phyloP scores from a whole-genome alignment of 2,888 invertebrate genomes.

The Drepana falcataria region DNA sequence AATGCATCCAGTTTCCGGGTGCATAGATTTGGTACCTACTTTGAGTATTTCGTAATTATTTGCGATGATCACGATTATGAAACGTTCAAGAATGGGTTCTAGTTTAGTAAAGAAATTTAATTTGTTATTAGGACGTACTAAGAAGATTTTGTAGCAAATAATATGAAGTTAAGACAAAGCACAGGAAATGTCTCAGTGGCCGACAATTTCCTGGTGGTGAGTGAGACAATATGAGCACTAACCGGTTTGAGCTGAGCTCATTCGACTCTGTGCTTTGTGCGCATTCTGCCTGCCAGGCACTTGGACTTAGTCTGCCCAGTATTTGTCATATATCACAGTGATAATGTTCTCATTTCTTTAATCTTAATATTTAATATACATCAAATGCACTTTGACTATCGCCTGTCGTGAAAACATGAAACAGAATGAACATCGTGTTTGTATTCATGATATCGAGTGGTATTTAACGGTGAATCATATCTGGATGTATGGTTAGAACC shows the following conservation, averaged over 20 bases:
- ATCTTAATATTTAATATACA: too few relatives aligned
- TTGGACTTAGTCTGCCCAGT: constrained; percentile 17
- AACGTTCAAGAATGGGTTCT: too few relatives aligned
- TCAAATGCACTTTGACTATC: too few relatives aligned
- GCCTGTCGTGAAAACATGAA: too few relatives aligned
- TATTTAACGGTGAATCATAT: constrained; percentile 14
- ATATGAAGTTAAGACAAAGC: constrained; percentile 48
- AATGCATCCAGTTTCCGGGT: constrained; percentile 21
- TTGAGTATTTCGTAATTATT: neutral
- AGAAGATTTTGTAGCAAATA: constrained; percentile 6
- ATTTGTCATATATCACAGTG: neutral
- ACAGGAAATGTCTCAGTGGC: constrained; percentile 69
- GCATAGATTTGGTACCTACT: neutral
- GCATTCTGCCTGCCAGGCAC: constrained; percentile 36
- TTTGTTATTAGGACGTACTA: neutral
- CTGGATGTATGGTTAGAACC: constrained; percentile 11
- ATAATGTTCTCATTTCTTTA: too few relatives aligned
- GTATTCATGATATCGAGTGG: neutral
- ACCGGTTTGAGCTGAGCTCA: constrained; percentile 69
- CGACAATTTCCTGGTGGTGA: constrained; percentile 71
- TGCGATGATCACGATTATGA: too few relatives aligned
- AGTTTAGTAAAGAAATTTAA: neutral
- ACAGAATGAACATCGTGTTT: too few relatives aligned
- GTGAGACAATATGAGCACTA: constrained; percentile 70
- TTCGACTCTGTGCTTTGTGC: constrained; percentile 41